Evolutionary conservation across 2,888 invertebrate genomes (phyloP).

Genomic region (Tenodera sinensis): DNA sequence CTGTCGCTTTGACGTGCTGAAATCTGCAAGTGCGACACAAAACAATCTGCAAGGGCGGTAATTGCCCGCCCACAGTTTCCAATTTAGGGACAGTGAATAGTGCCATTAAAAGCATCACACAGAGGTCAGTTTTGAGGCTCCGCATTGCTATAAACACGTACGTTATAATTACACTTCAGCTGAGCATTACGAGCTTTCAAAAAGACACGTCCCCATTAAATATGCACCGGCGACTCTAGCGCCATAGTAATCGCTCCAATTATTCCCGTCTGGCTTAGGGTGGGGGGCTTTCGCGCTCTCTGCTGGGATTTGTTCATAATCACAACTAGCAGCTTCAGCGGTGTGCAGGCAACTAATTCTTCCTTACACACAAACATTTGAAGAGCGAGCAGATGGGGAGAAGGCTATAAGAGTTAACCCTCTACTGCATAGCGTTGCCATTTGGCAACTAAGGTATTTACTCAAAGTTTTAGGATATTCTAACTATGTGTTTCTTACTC

Average conservation of each 20-base stretch:
- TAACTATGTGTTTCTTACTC: too few species aligned
- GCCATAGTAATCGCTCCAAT: background rate
- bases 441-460: too few species aligned
- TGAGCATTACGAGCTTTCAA: background rate
- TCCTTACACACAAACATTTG: too few species aligned
- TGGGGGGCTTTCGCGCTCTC: too few species aligned
- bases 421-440: too few species aligned
- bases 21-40: background rate
- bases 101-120: background rate
- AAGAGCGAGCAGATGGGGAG: too few species aligned
- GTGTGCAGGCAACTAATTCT: background rate
- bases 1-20: background rate
- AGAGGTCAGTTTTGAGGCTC: background rate
- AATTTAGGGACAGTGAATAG: background rate
- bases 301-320: background rate
- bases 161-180: background rate
- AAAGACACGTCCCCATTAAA: background rate
- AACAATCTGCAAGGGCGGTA: background rate
- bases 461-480: too few species aligned
- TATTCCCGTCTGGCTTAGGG: background rate
- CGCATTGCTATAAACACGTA: background rate
- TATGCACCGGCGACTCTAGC: background rate
- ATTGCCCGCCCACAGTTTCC: background rate
- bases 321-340: background rate
- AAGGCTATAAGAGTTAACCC: too few species aligned